Conservation (phyloP, 2,113 vertebrate species). For the Helogale parvula region DNA sequence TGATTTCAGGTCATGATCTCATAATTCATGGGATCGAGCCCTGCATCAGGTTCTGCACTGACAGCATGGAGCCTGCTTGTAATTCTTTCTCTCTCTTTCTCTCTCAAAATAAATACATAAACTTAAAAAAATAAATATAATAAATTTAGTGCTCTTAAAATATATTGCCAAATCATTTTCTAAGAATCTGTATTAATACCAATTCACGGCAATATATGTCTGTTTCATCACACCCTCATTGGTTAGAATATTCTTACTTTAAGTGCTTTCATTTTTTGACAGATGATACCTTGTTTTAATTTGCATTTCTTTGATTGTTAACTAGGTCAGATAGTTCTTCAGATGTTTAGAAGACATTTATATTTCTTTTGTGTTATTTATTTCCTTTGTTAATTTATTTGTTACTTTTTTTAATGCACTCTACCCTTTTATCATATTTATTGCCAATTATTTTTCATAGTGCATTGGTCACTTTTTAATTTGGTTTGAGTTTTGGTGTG, state of each 20-base stretch:
- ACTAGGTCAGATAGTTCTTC: background rate
- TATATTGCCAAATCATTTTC: background rate
- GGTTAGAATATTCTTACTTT: slow-evolving; percentile 38
- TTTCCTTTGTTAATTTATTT: slow-evolving; percentile 35
- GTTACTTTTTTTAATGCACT: background rate
- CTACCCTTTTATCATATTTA: slow-evolving; percentile 21
- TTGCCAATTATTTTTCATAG: background rate
- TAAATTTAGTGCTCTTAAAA: slow-evolving; percentile 21
- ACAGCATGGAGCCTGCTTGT: too few species aligned
- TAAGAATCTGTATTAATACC: slow-evolving; percentile 18
- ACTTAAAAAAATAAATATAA: too few species aligned
- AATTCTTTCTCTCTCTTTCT: too few species aligned
- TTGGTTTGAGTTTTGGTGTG: background rate
- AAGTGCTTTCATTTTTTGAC: slow-evolving; percentile 27
- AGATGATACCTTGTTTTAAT: slow-evolving; percentile 1
- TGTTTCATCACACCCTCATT: background rate
- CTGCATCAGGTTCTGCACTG: too few species aligned
- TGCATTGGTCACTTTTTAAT: background rate
- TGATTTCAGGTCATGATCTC: too few species aligned
- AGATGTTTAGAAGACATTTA: background rate
- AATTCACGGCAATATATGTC: background rate
- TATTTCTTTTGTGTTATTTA: background rate
- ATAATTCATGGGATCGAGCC: too few species aligned
- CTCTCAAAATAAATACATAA: too few species aligned
- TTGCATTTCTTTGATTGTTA: slow-evolving; percentile 22